Percentiles rank a stretch among this genome's conserved stretches.
These are phyloP conservation scores for Drosophila varians DNA, from an alignment of 1,140 invertebrate species.

Conservation along the genomic window DNA sequence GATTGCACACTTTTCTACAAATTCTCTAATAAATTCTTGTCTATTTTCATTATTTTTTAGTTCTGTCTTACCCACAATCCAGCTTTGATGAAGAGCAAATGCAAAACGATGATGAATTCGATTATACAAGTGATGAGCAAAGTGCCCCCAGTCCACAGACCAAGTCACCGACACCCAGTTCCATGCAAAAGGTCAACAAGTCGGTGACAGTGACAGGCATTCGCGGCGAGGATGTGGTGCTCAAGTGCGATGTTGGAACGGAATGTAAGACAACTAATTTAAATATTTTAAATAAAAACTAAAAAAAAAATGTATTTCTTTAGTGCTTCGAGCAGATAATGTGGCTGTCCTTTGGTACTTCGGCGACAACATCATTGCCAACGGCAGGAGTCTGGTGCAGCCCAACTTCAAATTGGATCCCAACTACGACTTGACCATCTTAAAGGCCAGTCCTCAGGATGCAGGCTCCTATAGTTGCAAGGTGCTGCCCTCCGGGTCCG, in stretches of 20 bases:
- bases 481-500: constrained; percentile 27
- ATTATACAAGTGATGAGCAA: constrained; percentile 35
- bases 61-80: constrained; percentile 23
- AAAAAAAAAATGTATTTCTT: neutral
- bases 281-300: too few relatives aligned
- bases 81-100: constrained; percentile 29
- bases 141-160: constrained; percentile 39
- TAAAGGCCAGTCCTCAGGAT: constrained; percentile 50
- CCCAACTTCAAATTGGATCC: constrained; percentile 56
- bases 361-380: constrained; percentile 24
- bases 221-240: constrained; percentile 45
- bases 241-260: constrained; percentile 40
- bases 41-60: constrained; percentile 16
- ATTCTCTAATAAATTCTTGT: neutral
- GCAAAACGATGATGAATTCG: constrained; percentile 46
- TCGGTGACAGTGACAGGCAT: constrained; percentile 37
- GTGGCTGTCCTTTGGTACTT: constrained; percentile 50
- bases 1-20: too few relatives aligned
- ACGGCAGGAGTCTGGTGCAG: constrained; percentile 41
- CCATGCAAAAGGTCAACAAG: constrained; percentile 14
- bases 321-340: constrained; percentile 4
- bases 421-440: constrained; percentile 56
- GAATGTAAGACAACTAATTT: constrained; percentile 20
- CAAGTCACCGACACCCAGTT: constrained; percentile 14
- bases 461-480: constrained; percentile 53